These are phyloP conservation scores for Andrena trimmerana DNA, from an alignment of 2,888 invertebrate genomes.

Conservation along the genomic window DNA sequence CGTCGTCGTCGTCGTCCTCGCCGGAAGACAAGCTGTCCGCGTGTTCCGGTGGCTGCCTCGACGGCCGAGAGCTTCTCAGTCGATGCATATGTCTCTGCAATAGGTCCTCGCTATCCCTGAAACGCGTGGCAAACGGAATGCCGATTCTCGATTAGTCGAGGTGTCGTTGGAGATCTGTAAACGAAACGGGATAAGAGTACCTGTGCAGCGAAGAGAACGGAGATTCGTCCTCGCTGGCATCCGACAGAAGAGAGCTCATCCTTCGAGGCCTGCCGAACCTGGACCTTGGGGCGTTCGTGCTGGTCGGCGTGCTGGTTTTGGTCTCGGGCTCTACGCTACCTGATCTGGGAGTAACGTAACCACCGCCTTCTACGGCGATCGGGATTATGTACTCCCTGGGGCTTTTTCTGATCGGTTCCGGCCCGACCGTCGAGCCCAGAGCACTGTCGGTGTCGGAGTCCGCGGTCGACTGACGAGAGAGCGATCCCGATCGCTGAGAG, in stretches of 20 bases:
- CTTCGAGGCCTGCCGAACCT: conserved; percentile 87
- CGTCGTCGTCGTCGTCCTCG: conserved; percentile 95
- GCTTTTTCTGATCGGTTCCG: conserved; percentile 94
- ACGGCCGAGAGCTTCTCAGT: conserved; percentile 89
- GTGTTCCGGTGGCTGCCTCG: conserved; percentile 88
- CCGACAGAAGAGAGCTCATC: conserved; percentile 88
- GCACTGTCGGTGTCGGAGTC: conserved; percentile 90
- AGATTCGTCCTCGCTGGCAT: conserved; percentile 86
- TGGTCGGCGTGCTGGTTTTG: conserved; percentile 86
- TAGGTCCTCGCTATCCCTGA: conserved; percentile 80
- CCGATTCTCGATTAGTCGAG: not conserved
- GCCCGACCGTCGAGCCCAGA: conserved; percentile 85
- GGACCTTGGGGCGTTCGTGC: conserved; percentile 85
- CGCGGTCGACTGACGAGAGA: conserved; percentile 89
- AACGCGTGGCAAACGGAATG: not conserved
- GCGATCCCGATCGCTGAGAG: conserved; percentile 85
- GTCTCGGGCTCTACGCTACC: conserved; percentile 92
- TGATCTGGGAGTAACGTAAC: conserved; percentile 91
- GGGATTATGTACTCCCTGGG: conserved; percentile 97
- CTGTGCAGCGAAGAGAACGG: conserved; percentile 87
- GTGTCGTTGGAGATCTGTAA: not conserved
- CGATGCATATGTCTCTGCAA: conserved; percentile 83
- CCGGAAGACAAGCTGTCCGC: conserved; percentile 95
- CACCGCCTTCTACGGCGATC: conserved; percentile 96
- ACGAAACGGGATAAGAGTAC: conserved; percentile 51